Conservation (phyloP, 1,140 invertebrate genomes). For the Drosophila orena region DNA sequence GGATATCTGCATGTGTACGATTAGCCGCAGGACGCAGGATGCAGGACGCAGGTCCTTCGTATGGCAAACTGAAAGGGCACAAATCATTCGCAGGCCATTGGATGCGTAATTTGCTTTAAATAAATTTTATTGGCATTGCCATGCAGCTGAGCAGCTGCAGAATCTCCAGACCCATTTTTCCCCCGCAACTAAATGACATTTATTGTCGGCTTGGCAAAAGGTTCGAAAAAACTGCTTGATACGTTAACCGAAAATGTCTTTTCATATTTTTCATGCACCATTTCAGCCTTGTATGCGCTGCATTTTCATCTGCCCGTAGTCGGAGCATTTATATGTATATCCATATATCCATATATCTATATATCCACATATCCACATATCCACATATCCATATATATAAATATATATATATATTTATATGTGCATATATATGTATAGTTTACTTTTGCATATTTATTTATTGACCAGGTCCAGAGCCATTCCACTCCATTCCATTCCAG, state of each 20-base stretch:
- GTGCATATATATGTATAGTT: slow-evolving; percentile 41
- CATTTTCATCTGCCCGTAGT: slow-evolving; percentile 17
- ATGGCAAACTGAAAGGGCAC: not conserved
- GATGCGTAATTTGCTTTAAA: slow-evolving; percentile 73
- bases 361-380: too few relatives aligned
- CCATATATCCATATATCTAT: too few relatives aligned
- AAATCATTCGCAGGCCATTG: slow-evolving; percentile 67
- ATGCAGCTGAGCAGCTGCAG: slow-evolving; percentile 54
- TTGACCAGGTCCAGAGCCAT: slow-evolving; percentile 58
- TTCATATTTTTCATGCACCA: slow-evolving; percentile 80
- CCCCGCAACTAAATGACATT: slow-evolving; percentile 74
- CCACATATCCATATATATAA: too few relatives aligned
- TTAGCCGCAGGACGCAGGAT: slow-evolving; percentile 23
- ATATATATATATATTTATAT: not conserved
- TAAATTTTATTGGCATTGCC: slow-evolving; percentile 72
- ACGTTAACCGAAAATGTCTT: slow-evolving; percentile 72
- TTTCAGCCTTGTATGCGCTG: slow-evolving; percentile 48
- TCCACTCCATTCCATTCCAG: slow-evolving; percentile 27
- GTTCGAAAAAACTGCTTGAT: slow-evolving; percentile 11
- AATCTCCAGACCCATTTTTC: not conserved
- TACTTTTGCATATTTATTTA: slow-evolving; percentile 76
- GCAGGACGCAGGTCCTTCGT: not conserved
- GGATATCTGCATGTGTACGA: slow-evolving; percentile 18
- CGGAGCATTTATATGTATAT: too few relatives aligned
- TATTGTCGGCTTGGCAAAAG: slow-evolving; percentile 66